phyloP scores from a whole-genome alignment of 2,888 invertebrate genomes.

The Lycocerus yunnanus region DNA sequence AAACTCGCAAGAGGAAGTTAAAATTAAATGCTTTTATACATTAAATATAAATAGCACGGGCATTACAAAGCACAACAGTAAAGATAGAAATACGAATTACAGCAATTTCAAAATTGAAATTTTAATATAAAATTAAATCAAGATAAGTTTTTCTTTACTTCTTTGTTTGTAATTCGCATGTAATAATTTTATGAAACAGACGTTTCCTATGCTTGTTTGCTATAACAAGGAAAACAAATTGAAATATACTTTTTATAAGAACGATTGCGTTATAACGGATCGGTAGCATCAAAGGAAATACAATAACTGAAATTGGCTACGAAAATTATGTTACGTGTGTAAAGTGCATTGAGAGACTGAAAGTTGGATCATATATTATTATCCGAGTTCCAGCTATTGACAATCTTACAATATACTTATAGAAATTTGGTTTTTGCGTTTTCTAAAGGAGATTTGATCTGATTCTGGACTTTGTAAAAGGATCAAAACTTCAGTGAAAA shows the following conservation, averaged over 20 bases:
- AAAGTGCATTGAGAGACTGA: background rate
- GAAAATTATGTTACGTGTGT: background rate
- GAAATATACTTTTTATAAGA: background rate
- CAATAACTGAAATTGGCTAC: background rate
- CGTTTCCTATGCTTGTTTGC: background rate
- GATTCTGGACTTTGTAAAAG: background rate
- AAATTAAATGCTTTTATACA: no score
- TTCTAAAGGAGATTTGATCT: background rate
- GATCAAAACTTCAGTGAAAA: background rate
- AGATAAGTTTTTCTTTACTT: background rate
- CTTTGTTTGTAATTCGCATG: background rate
- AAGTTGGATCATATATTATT: background rate
- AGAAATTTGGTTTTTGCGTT: background rate
- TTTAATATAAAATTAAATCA: no score
- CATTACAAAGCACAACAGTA: no score
- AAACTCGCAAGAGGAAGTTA: no score
- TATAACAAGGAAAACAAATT: background rate
- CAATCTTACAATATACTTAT: background rate
- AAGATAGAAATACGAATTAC: no score
- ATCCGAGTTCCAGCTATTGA: background rate
- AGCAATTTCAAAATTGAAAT: no score
- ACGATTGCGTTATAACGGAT: background rate
- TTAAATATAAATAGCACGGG: no score
- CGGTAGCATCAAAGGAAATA: background rate
- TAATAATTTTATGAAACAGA: background rate